These are phyloP conservation scores for Sebastes glaucus DNA, from an alignment of 2,797 vertebrate genomes.

Conservation along the genomic window DNA sequence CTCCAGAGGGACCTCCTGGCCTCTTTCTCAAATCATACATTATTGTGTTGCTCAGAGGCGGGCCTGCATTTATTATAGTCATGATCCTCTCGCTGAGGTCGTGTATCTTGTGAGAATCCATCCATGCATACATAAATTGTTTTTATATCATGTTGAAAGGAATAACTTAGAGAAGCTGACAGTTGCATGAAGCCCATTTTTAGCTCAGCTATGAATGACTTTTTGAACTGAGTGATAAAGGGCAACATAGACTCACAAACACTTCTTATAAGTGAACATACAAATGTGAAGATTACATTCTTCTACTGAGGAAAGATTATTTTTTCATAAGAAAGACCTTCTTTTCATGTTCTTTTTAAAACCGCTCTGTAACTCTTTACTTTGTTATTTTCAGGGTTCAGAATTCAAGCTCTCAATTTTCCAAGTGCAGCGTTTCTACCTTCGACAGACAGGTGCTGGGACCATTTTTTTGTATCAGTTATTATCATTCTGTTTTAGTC, in stretches of 20 bases:
- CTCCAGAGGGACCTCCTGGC: slow-evolving; percentile 65
- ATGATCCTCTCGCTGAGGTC: slow-evolving; percentile 48
- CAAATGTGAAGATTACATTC: background rate
- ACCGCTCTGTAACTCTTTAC: background rate
- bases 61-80: slow-evolving; percentile 55
- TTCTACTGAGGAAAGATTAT: too few relatives aligned
- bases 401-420: background rate
- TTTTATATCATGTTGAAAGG: slow-evolving; percentile 35
- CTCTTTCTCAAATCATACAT: slow-evolving; percentile 71
- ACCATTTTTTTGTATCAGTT: background rate
- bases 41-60: slow-evolving; percentile 56
- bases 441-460: background rate
- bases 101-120: slow-evolving; percentile 44
- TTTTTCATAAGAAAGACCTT: background rate
- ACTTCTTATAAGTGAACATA: background rate
- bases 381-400: background rate
- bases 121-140: slow-evolving; percentile 44
- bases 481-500: background rate
- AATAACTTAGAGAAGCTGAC: slow-evolving; percentile 27
- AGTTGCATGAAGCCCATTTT: slow-evolving; percentile 28
- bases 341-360: background rate
- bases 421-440: background rate
- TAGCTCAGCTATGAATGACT: slow-evolving; percentile 12
- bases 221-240: slow-evolving; percentile 19
- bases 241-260: background rate